These are phyloP conservation scores for Microplitis demolitor DNA, from an alignment of 1,140 invertebrate species.

Conservation along the genomic window DNA sequence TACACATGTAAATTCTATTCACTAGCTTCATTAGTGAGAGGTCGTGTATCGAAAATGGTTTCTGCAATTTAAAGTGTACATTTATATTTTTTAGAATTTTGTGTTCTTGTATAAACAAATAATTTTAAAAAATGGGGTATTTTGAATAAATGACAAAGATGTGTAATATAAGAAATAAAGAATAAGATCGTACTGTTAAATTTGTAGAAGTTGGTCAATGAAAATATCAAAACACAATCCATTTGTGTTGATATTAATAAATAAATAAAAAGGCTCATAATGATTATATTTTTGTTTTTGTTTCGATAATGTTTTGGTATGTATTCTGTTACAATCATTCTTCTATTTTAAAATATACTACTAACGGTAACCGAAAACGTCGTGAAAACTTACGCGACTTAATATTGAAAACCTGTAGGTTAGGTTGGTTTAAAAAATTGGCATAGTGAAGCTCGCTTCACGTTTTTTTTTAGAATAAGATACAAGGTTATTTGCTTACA, in stretches of 20 bases:
- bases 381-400: constrained; percentile 15
- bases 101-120: no score
- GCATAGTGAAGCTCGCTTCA: constrained; percentile 45
- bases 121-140: no score
- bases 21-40: no score
- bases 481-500: constrained; percentile 11
- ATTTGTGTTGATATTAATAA: constrained; percentile 29
- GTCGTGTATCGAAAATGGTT: no score
- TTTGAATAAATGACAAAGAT: no score
- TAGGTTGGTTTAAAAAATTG: constrained; percentile 49
- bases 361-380: not conserved
- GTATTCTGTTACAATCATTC: not conserved
- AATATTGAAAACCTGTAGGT: constrained; percentile 48
- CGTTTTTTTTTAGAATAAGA: constrained; percentile 33
- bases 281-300: constrained; percentile 1
- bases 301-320: constrained; percentile 32
- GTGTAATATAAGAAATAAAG: no score
- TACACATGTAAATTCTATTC: no score
- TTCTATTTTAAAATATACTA: not conserved
- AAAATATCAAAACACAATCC: constrained; percentile 8
- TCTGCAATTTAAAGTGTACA: no score
- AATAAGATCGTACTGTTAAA: no score
- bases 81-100: no score
- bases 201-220: no score
- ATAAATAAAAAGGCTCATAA: constrained; percentile 22